These are phyloP conservation scores for Mungos mungo DNA, from an alignment of 2,113 vertebrate genomes.

Conservation along the genomic window DNA sequence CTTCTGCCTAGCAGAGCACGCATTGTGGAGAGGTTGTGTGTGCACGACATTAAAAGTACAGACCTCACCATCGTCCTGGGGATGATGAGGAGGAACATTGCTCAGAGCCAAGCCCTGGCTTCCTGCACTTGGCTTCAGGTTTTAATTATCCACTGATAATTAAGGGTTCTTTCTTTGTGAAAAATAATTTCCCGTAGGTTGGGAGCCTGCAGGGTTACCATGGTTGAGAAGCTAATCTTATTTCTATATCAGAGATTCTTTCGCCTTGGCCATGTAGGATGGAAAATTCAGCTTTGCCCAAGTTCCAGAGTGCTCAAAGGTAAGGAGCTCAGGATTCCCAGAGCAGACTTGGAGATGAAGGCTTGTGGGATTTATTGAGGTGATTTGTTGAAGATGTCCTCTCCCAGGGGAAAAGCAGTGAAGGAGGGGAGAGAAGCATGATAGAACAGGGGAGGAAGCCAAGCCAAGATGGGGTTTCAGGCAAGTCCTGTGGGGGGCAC, in stretches of 20 bases:
- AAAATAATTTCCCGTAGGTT: conserved; percentile 81
- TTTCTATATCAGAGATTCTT: conserved; percentile 67
- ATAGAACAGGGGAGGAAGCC: not conserved
- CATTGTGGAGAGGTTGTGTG: conserved; percentile 33
- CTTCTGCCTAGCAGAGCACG: conserved; percentile 34
- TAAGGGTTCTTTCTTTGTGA: conserved; percentile 70
- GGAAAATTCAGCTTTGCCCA: conserved; percentile 79
- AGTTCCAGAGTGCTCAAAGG: conserved; percentile 11
- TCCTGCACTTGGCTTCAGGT: conserved; percentile 65
- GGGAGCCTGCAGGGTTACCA: conserved; percentile 77
- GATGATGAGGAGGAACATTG: not conserved
- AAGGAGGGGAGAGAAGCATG: not conserved
- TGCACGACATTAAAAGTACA: conserved; percentile 14
- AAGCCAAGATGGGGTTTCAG: not conserved
- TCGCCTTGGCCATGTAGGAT: conserved; percentile 58
- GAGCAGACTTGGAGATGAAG: not conserved
- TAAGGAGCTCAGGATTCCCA: conserved; percentile 35
- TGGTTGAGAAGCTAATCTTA: conserved; percentile 72
- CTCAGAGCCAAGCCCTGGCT: conserved; percentile 65
- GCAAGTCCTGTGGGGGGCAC: not conserved
- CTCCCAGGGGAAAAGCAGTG: not conserved
- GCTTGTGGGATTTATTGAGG: not conserved
- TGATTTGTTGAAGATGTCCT: not conserved
- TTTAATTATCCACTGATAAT: conserved; percentile 82
- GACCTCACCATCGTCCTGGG: not conserved